These are phyloP conservation scores for Dendrolimus punctatus DNA, from an alignment of 1,140 invertebrate species.

Conservation along the genomic window DNA sequence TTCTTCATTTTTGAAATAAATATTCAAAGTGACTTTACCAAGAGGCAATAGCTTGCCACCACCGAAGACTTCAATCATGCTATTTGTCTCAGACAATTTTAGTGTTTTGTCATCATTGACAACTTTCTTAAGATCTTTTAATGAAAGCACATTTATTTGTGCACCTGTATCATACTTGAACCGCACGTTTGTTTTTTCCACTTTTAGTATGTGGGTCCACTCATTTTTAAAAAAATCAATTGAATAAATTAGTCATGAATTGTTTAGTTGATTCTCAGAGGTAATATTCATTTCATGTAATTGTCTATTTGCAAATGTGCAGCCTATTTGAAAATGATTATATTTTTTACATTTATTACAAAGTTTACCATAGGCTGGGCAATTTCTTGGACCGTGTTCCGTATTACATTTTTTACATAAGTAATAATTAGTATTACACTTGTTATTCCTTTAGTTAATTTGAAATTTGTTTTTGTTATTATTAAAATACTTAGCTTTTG, in stretches of 20 bases:
- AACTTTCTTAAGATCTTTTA: constrained; percentile 17
- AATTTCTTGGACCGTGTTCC: constrained; percentile 12
- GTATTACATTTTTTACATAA: constrained; percentile 13
- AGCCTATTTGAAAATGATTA: neutral
- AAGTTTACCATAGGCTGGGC: constrained; percentile 21
- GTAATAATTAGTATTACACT: neutral
- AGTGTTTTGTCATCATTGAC: constrained; percentile 8
- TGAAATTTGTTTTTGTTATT: no score
- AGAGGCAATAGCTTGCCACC: constrained; percentile 16
- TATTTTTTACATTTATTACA: no score
- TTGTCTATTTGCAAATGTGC: neutral
- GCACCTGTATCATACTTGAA: constrained; percentile 16
- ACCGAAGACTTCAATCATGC: constrained; percentile 17
- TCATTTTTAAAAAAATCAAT: constrained; percentile 6
- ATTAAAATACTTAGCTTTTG: no score
- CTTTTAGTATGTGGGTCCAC: constrained; percentile 10
- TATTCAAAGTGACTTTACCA: neutral
- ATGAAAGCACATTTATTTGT: constrained; percentile 15
- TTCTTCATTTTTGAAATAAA: no score
- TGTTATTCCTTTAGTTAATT: no score
- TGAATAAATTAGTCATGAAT: constrained; percentile 9
- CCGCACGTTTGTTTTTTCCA: constrained; percentile 5
- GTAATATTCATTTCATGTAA: no score
- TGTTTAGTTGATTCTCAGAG: constrained; percentile 4
- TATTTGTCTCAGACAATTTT: constrained; percentile 12